Evolutionary conservation across 2,888 invertebrate species (phyloP).

Genomic region (Apoderus coryli): DNA sequence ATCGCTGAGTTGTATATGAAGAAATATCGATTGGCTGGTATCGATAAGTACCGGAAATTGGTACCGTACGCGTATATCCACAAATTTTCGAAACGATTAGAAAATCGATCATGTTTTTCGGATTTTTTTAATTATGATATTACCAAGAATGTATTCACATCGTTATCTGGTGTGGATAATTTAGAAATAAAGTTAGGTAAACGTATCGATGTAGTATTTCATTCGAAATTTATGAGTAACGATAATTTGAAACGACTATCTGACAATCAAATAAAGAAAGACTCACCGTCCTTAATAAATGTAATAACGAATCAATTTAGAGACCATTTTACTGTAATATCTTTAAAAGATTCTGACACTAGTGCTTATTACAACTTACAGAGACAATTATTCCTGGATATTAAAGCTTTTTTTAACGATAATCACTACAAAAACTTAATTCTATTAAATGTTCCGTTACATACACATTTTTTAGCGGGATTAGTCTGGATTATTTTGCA

Average conservation of each 20-base stretch:
- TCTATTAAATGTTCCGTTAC: constrained; percentile 25
- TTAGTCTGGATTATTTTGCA: constrained; percentile 24
- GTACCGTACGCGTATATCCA: constrained; percentile 32
- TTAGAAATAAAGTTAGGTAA: constrained; percentile 30
- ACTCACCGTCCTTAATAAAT: constrained; percentile 15
- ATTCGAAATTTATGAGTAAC: constrained; percentile 41
- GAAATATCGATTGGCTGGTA: constrained; percentile 40
- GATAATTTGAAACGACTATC: constrained; percentile 15
- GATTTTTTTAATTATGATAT: background rate
- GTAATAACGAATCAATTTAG: constrained; percentile 12
- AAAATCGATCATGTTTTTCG: background rate
- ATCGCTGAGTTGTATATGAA: constrained; percentile 44
- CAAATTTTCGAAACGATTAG: constrained; percentile 11
- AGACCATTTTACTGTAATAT: constrained; percentile 17
- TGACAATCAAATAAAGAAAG: constrained; percentile 6
- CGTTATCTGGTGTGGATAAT: background rate
- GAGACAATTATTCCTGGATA: constrained; percentile 17
- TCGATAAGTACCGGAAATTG: constrained; percentile 36
- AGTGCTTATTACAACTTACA: constrained; percentile 21
- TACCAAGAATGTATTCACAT: too few relatives aligned
- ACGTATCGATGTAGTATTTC: constrained; percentile 37
- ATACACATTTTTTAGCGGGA: constrained; percentile 28
- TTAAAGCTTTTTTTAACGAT: constrained; percentile 14
- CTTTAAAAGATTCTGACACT: constrained; percentile 19
- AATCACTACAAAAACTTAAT: constrained; percentile 24